Base-by-base conservation (phyloP, 2,113 vertebrate species). In the Aegithalos caudatus region DNA sequence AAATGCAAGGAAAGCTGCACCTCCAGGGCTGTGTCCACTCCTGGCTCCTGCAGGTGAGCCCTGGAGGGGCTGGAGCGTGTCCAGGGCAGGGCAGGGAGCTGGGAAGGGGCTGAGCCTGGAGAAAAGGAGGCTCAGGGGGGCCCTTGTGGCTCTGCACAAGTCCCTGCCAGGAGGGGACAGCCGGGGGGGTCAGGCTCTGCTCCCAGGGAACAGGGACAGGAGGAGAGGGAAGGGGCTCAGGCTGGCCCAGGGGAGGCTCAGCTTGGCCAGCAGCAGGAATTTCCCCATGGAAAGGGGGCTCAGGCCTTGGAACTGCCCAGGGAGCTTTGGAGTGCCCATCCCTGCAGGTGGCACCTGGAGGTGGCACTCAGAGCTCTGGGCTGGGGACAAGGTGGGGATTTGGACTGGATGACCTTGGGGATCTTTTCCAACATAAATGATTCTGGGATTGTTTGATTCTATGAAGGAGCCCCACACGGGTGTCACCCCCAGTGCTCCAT, bases 401-500 rank as follows among this genome's bases (percentile, higher is more conserved):
- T 1, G 31, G 14, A 27, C 3, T 15, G 1, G 21, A 23, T 2
- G 37, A 12, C 16, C 12, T 27, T 3, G 44, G 18, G 13, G 6
- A 6, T 4, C 18, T 73, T 51, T 73, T 9, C 37, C 51, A 24
- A 16, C 27, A 6, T 6, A 3, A 33, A 11, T 12, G 1, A 13
- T 23, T 33, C 31, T 38, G 67, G 1, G n/a, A 10, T 1, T 5
- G 21, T 33, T 37, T 25, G 42, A 11, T 27, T 9, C 27, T 10
- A 14, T 23, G 33, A 23, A 29, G 47, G 9, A 44, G 18, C 25
- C 35, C 6, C 61, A 11, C 48, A 9, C 0, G 1, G 10, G 42
- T 9, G 3, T 66, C 42, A 51, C 19, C 10, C 50, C 8, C 1
- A 1, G 0, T 8, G 37, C 56, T 29, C 25, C 38, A 10, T 3